phyloP scores from a whole-genome alignment of 2,888 invertebrate species.

The Caenorhabditis sp. region DNA sequence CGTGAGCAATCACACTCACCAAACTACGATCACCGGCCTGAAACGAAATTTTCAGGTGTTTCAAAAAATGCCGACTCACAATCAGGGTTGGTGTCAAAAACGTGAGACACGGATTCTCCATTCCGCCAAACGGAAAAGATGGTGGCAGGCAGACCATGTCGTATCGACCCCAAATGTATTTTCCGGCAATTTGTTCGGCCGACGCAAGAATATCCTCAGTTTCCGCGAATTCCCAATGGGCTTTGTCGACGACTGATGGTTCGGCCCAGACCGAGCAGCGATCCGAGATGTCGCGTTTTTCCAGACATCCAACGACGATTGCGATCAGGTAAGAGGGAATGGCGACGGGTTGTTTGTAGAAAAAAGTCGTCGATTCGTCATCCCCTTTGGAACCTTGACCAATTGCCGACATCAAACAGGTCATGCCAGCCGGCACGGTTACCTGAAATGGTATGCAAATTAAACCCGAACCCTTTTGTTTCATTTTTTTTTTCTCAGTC shows the following conservation, averaged over 20 bases:
- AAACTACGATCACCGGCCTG: conserved; percentile 86
- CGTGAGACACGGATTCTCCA: conserved; percentile 96
- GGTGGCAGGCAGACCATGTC: conserved; percentile 88
- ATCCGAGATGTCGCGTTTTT: conserved; percentile 71
- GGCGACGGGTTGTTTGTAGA: conserved; percentile 77
- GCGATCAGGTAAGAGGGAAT: conserved; percentile 90
- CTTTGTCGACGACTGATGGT: conserved; percentile 82
- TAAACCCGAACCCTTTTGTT: conserved; percentile 67
- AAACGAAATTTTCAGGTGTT: no score
- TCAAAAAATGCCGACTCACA: no score
- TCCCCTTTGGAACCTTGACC: conserved; percentile 55
- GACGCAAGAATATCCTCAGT: conserved; percentile 55
- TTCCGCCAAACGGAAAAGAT: conserved; percentile 92
- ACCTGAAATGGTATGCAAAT: conserved; percentile 70
- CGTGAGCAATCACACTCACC: conserved; percentile 89
- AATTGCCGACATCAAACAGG: conserved; percentile 87
- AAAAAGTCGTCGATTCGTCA: conserved; percentile 55
- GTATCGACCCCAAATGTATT: conserved; percentile 75
- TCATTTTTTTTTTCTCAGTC: conserved; percentile 64
- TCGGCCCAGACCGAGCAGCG: conserved; percentile 87
- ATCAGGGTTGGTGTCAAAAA: conserved; percentile 91
- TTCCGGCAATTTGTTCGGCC: conserved; percentile 61
- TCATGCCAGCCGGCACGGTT: conserved; percentile 80
- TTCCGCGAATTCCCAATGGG: conserved; percentile 87
- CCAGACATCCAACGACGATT: conserved; percentile 84